These are phyloP conservation scores for Calameuta idolon DNA, from an alignment of 2,888 invertebrate species.

Conservation along the genomic window DNA sequence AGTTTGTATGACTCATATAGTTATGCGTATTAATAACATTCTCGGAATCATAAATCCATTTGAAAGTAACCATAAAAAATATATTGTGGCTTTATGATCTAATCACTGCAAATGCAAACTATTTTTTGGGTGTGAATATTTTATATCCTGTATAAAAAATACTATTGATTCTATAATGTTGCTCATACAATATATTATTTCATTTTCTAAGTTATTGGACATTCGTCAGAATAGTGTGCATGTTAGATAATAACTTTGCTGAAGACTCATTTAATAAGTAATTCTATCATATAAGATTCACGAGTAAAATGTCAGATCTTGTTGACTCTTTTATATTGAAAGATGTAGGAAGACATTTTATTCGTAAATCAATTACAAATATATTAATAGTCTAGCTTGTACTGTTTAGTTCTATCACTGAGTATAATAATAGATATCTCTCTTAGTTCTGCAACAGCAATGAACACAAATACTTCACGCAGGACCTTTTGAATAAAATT, in stretches of 20 bases:
- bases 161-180: neutral
- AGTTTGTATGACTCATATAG: neutral
- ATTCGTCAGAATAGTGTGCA: neutral
- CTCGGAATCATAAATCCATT: neutral
- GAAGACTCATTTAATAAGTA: neutral
- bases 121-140: neutral
- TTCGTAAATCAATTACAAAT: slow-evolving; percentile 22
- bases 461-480: neutral
- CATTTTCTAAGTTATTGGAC: neutral
- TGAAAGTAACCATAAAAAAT: neutral
- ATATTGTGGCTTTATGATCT: neutral
- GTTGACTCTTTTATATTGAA: neutral
- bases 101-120: neutral
- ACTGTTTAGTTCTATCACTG: slow-evolving; percentile 17
- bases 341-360: neutral
- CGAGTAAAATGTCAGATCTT: neutral
- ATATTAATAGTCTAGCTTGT: slow-evolving; percentile 35
- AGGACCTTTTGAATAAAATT: neutral
- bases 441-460: neutral
- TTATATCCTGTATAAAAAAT: neutral
- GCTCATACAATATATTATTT: neutral
- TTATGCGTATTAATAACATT: neutral
- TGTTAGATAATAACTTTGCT: neutral
- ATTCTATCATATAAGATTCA: neutral
- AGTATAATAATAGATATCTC: slow-evolving; percentile 2